Percentiles rank a stretch among this genome's conserved stretches.
Conservation (phyloP, 2,113 vertebrate genomes). For the Speoplatyrhinus poulsoni region DNA sequence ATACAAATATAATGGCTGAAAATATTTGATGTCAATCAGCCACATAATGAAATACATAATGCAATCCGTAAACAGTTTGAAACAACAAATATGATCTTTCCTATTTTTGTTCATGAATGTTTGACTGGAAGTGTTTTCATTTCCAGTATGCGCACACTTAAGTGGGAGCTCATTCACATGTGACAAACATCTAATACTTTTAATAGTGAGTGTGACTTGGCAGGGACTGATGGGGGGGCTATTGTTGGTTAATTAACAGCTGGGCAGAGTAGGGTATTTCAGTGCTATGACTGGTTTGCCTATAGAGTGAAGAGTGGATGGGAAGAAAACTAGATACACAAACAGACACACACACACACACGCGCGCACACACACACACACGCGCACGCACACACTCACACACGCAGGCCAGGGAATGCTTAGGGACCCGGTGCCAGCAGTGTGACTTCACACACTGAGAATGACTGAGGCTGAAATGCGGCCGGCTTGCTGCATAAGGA, state of each 20-base stretch:
- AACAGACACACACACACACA: slow-evolving; percentile 1
- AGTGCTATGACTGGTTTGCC: slow-evolving; percentile 20
- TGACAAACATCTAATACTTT: slow-evolving; percentile 51
- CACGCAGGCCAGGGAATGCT: slow-evolving; percentile 38
- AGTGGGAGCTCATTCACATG: slow-evolving; percentile 3
- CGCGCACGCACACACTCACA: slow-evolving; percentile 9
- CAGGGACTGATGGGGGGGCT: not conserved
- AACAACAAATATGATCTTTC: not conserved
- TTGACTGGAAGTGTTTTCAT: slow-evolving; percentile 1
- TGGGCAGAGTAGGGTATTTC: slow-evolving; percentile 32
- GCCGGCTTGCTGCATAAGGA: slow-evolving; percentile 25
- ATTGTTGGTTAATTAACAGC: not conserved
- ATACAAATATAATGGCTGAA: too few relatives aligned
- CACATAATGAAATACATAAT: too few relatives aligned
- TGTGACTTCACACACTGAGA: slow-evolving; percentile 70
- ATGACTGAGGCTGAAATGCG: slow-evolving; percentile 61
- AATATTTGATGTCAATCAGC: too few relatives aligned
- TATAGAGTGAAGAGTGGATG: slow-evolving; percentile 14
- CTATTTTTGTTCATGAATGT: slow-evolving; percentile 2
- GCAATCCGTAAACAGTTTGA: too few relatives aligned
- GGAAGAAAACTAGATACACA: slow-evolving; percentile 4
- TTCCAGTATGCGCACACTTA: slow-evolving; percentile 2
- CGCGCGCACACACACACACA: not conserved
- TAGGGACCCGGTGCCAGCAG: slow-evolving; percentile 47
- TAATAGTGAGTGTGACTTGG: slow-evolving; percentile 17